Conservation (phyloP, 2,888 invertebrate species). For the Scelioninae gen. 2 region DNA sequence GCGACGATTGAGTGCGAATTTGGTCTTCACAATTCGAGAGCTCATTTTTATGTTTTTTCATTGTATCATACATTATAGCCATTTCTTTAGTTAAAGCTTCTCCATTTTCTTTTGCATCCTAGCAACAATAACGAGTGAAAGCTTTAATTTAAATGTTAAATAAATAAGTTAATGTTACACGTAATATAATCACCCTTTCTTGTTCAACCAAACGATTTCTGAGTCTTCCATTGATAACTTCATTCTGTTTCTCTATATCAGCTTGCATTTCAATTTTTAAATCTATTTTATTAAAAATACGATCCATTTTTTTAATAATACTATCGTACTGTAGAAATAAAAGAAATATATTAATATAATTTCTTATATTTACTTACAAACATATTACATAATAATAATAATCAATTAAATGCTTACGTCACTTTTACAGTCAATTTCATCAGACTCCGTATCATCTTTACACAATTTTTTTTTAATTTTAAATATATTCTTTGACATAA, state of each 20-base stretch:
- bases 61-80: conserved; percentile 78
- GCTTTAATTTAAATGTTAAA: too few species aligned
- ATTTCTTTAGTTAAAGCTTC: conserved; percentile 77
- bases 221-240: conserved; percentile 2
- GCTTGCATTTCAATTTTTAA: conserved; percentile 10
- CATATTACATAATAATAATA: too few species aligned
- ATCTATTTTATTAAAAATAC: conserved; percentile 38
- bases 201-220: conserved; percentile 38
- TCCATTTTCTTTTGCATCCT: conserved; percentile 40
- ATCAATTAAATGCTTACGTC: too few species aligned
- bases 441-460: conserved; percentile 1
- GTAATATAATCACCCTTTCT: conserved; percentile 25
- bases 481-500: conserved; percentile 44
- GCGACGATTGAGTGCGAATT: conserved; percentile 75
- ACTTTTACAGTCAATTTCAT: conserved; percentile 39
- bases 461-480: conserved; percentile 38
- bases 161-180: too few species aligned
- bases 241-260: conserved; percentile 18
- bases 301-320: conserved; percentile 27
- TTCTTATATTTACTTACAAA: background rate
- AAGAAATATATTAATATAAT: background rate
- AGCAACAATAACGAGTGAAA: conserved; percentile 3
- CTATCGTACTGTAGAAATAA: conserved; percentile 24
- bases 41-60: conserved; percentile 69
- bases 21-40: conserved; percentile 77